Evolutionary conservation across 2,888 invertebrate genomes (phyloP).

Genomic region (Aphelenchoides bicaudatus): DNA sequence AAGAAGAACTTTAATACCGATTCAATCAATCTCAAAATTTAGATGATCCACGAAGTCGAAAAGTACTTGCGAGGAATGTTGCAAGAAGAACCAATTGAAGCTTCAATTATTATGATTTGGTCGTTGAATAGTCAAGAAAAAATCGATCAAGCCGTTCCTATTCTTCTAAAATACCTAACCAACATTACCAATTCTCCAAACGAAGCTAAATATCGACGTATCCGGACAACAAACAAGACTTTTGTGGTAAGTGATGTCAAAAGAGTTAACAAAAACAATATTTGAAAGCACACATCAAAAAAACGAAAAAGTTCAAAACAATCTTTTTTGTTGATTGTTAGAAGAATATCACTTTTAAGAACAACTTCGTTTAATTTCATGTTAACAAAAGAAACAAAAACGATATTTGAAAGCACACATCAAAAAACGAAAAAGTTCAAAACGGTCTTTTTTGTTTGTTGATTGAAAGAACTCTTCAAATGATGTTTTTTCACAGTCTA

Average conservation of each 20-base stretch:
- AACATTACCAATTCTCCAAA: conserved; percentile 80
- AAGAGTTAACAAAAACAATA: too few species aligned
- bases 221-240: conserved; percentile 77
- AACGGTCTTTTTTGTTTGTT: too few species aligned
- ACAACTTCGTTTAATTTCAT: too few species aligned
- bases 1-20: conserved; percentile 60
- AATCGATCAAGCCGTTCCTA: conserved; percentile 74
- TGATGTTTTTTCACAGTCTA: too few species aligned
- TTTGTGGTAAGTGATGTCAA: conserved; percentile 66
- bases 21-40: conserved; percentile 63
- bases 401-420: too few species aligned
- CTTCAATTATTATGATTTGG: conserved; percentile 83
- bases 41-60: conserved; percentile 79
- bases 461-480: too few species aligned
- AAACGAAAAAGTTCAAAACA: too few species aligned
- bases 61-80: conserved; percentile 80
- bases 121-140: conserved; percentile 74
- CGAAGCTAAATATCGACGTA: conserved; percentile 84
- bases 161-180: conserved; percentile 80
- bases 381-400: too few species aligned
- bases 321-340: too few species aligned
- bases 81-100: conserved; percentile 75
- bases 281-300: too few species aligned
- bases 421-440: too few species aligned
- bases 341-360: too few species aligned